Conservation (phyloP, 2,888 invertebrate genomes). For the Zeuzera pyrina region DNA sequence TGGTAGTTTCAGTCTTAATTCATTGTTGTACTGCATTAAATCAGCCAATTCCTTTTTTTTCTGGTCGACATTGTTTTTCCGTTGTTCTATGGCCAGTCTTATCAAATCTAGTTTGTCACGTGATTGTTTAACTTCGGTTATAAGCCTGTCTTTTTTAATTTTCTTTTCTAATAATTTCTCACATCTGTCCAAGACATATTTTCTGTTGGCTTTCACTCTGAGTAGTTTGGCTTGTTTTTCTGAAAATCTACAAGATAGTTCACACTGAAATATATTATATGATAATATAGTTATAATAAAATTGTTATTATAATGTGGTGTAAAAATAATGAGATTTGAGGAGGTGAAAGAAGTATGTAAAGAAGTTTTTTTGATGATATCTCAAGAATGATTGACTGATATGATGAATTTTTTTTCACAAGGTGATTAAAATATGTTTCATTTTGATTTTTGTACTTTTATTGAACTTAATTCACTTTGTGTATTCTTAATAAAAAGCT, state of each 20-base stretch:
- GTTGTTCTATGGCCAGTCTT: constrained; percentile 55
- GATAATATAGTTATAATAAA: too few relatives aligned
- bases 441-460: too few relatives aligned
- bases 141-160: constrained; percentile 47
- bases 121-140: constrained; percentile 54
- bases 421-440: too few relatives aligned
- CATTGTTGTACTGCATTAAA: constrained; percentile 42
- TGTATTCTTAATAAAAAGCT: too few relatives aligned
- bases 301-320: too few relatives aligned
- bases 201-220: constrained; percentile 71
- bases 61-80: constrained; percentile 41
- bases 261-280: neutral
- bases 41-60: constrained; percentile 36
- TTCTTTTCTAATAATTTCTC: constrained; percentile 48
- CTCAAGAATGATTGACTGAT: too few relatives aligned
- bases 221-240: constrained; percentile 76
- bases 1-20: constrained; percentile 47
- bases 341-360: too few relatives aligned
- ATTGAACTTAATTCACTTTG: too few relatives aligned
- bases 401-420: too few relatives aligned
- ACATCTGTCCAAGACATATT: constrained; percentile 71
- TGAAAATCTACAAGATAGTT: constrained; percentile 61
- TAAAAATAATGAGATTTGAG: too few relatives aligned
- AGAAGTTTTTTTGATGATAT: too few relatives aligned
- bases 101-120: constrained; percentile 54